Evolutionary conservation across 1,140 invertebrate species (phyloP), one percentile per base, ranked within the genome.

Genomic region (Leptestheria dahalacensis): DNA sequence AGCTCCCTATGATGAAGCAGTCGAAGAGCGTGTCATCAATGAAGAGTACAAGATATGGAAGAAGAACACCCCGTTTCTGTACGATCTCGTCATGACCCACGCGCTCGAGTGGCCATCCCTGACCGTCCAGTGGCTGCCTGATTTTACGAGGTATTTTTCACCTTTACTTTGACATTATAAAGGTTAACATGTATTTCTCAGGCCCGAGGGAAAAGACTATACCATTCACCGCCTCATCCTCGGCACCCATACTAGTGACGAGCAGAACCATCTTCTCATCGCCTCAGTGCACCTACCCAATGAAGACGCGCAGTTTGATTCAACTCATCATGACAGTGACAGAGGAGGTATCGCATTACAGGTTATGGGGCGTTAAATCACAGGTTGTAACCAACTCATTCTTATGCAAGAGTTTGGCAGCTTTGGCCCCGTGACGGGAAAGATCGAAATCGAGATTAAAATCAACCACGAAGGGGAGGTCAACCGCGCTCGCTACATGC

Each of bases 11-110:
- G 91, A 96, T 71, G 91, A 97, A 80, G 90, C 90, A 2, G 91
- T 97, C 12, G 96, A 99, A 72, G 97, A 99, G 71, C 82, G 95
- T 63, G 89, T 99, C 48, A 99, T 99, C 59, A 99, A 99, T 73
- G 97, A 99, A 75, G 97, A 99, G 70, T 99, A 99, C 72, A 99
- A 99, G 77, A 95, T 97, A 77, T 97, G 93, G 93, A 97, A 97
- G 71, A 97, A 96, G 70, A 97, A 97, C 67, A 96, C 92, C 4
- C 93, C 93, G 10, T 97, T 97, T 71, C 72, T 97, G n/a, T 97
- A 97, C 70, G 93, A 97, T 74, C 73, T 97, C 70, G 91, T 95
- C 15, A 95, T 95, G 91, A 95, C 91, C 59, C 91, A 96, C 74
- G 91, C 91, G 56, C 71, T 96, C 57, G 93, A 97, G 73, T 97